Conservation (phyloP, 1,140 invertebrate genomes). For the Drosophila nikananu region DNA sequence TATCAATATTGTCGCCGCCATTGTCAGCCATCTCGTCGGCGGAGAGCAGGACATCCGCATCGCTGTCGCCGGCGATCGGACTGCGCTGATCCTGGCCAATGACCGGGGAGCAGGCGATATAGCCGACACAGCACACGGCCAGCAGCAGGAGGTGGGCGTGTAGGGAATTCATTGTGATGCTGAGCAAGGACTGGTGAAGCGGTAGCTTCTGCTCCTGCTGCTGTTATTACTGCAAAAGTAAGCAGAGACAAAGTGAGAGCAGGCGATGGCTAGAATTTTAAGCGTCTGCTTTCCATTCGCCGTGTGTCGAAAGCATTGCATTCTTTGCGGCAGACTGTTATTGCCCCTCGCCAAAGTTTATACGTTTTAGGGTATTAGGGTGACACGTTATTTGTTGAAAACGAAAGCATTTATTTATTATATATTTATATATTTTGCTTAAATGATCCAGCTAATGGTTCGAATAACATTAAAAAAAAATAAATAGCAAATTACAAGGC, state of each 20-base stretch:
- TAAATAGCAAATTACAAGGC: no score
- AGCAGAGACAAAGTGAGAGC: constrained; percentile 50
- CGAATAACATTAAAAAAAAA: no score
- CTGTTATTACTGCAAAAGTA: constrained; percentile 28
- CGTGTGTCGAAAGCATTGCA: constrained; percentile 45
- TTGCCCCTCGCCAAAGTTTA: constrained; percentile 9
- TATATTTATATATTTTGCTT: neutral
- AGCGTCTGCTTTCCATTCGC: constrained; percentile 16
- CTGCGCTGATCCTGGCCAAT: constrained; percentile 55
- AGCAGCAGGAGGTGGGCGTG: constrained; percentile 64
- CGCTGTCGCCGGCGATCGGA: constrained; percentile 38
- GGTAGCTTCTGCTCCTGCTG: constrained; percentile 10
- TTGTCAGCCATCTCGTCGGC: constrained; percentile 45
- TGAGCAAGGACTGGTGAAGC: constrained; percentile 19
- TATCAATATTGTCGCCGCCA: constrained; percentile 68
- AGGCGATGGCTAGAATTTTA: constrained; percentile 51
- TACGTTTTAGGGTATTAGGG: constrained; percentile 5
- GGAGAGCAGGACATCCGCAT: constrained; percentile 38
- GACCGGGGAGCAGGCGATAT: constrained; percentile 63
- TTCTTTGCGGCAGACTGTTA: constrained; percentile 44
- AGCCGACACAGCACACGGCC: constrained; percentile 68
- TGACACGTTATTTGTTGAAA: neutral
- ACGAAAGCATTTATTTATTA: neutral
- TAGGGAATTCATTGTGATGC: constrained; percentile 66
- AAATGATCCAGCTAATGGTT: no score